phyloP scores from a whole-genome alignment of 2,888 invertebrate species.

The Ormyrus labotus region DNA sequence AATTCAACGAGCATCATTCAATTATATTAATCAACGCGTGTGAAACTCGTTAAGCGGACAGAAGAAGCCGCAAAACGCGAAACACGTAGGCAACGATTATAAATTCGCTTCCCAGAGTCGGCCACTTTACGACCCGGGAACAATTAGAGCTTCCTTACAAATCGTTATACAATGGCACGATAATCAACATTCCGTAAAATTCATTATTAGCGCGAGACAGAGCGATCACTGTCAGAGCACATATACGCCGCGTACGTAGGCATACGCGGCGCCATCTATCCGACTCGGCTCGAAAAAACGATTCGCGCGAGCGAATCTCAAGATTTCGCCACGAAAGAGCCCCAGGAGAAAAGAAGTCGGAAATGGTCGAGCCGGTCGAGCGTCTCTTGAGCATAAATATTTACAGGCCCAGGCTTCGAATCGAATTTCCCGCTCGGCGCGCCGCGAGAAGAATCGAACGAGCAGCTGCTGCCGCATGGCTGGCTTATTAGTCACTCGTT shows the following conservation, averaged over 20 bases:
- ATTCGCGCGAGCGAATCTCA: neutral
- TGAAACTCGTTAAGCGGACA: too few species aligned
- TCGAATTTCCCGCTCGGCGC: constrained; percentile 22
- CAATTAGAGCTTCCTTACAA: constrained; percentile 18
- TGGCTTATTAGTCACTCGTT: constrained; percentile 44
- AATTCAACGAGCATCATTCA: too few species aligned
- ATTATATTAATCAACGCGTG: too few species aligned
- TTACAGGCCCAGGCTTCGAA: neutral
- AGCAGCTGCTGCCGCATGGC: constrained; percentile 35
- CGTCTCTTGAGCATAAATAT: neutral
- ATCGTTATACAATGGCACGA: neutral
- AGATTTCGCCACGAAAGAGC: neutral
- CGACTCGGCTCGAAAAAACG: neutral
- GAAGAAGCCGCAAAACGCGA: too few species aligned
- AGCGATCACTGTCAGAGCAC: neutral
- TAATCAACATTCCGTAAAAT: constrained; percentile 42
- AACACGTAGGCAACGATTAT: too few species aligned
- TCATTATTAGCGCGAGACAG: neutral
- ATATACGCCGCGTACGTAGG: neutral
- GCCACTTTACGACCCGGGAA: neutral
- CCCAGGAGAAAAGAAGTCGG: neutral
- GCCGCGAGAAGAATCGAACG: neutral
- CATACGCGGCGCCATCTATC: constrained; percentile 41
- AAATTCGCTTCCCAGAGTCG: neutral
- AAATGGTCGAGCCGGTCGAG: neutral